Evolutionary conservation across 2,113 vertebrate genomes (phyloP), one percentile per base, ranked within the genome.

Genomic region (Polypterus bichir): DNA sequence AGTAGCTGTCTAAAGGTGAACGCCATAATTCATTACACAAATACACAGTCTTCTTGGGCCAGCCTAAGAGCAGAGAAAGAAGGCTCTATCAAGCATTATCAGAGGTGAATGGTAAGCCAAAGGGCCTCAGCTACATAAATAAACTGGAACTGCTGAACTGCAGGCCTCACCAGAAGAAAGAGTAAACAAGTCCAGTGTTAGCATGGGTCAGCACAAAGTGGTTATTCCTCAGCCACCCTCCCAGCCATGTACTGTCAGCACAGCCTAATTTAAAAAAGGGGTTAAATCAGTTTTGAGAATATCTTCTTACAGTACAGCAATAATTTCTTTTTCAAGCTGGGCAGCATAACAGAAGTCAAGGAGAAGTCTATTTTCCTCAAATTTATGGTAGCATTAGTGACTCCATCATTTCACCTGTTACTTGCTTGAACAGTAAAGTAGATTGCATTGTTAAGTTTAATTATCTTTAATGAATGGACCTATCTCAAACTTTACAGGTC

Each of bases 111-210:
- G 78, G 80, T 73, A 72, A 72, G 66, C 76, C 64, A 65, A 74
- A 76, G 82, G 75, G 77, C 80, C 79, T 76, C 80, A 77, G 80
- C 83, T 86, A 86, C 79, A 82, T 83, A 88, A 88, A 88, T 86
- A 88, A 87, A 86, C 85, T 80, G 75, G 67, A 74, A 74, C 76
- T 70, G 81, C 81, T 73, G 75, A 80, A 81, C 75, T 75, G 78
- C 70, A 47, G 85, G 86, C 85, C 85, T 86, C 84, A 86, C 84
- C 77, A 79, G 85, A 81, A 76, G 86, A 85, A 79, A 87, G 85
- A 83, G 86, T 84, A 87, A 87, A 88, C 84, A 87, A 86, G 79
- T 74, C 72, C 72, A 70, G 84, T 85, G 83, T 84, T 79, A 80
- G 79, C 80, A 79, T 86, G 82, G 81, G 83, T 86, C 82, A 81